A percentile compares a stretch with the other conserved stretches of the same genome.
Evolutionary conservation across 2,888 invertebrate genomes (phyloP).

Genomic region (Horisme vitalbata): DNA sequence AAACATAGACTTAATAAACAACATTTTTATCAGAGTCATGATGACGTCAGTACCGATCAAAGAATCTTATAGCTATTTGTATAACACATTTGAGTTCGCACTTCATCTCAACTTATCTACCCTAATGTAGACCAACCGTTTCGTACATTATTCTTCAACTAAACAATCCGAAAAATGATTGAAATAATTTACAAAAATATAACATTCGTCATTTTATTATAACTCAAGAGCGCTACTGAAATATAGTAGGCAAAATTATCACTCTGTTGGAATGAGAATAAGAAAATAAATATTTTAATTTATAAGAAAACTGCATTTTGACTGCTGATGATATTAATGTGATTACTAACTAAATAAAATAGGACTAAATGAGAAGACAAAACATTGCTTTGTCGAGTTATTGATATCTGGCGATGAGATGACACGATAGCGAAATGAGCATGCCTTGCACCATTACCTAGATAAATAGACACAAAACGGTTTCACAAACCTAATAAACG

Average conservation of each 20-base stretch:
- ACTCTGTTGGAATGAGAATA: conserved; percentile 73
- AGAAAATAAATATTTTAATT: conserved; percentile 58
- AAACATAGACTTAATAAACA: conserved; percentile 15
- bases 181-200: conserved; percentile 76
- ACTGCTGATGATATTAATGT: conserved; percentile 31
- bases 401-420: conserved; percentile 42
- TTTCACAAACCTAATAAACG: conserved; percentile 53
- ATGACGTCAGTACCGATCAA: conserved; percentile 8
- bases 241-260: conserved; percentile 55
- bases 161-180: conserved; percentile 57
- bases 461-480: conserved; percentile 53
- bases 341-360: conserved; percentile 23
- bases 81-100: conserved; percentile 5
- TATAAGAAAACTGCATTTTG: conserved; percentile 40
- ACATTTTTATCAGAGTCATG: conserved; percentile 7
- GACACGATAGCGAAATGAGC: conserved; percentile 51
- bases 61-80: conserved; percentile 3
- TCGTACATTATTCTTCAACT: conserved; percentile 40
- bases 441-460: conserved; percentile 68
- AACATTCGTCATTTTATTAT: conserved; percentile 64
- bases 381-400: conserved; percentile 33
- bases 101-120: conserved; percentile 31
- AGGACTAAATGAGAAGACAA: conserved; percentile 33
- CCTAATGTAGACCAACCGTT: conserved; percentile 59
- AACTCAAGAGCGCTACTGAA: conserved; percentile 64